Percentiles rank a stretch among this genome's conserved stretches.
Evolutionary conservation across 2,888 invertebrate genomes (phyloP).

Genomic region (Candidula unifasciata): DNA sequence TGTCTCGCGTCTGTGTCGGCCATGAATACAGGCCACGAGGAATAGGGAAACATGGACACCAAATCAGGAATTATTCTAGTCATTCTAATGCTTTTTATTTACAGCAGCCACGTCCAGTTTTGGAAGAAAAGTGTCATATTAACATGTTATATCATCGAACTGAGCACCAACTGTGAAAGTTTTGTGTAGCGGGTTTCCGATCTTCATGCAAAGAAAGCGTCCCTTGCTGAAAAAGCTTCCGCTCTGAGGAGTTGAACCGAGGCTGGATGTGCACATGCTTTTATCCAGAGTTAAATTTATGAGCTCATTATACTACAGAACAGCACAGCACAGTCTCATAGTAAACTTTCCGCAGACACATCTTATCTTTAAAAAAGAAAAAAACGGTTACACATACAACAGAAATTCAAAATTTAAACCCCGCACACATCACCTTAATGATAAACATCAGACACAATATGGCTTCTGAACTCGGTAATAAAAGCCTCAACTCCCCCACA

Average conservation of each 20-base stretch:
- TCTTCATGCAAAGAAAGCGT: too few relatives aligned
- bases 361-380: constrained; percentile 8
- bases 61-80: not conserved
- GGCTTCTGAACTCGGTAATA: not conserved
- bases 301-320: constrained; percentile 39
- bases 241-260: constrained; percentile 22
- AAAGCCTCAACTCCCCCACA: not conserved
- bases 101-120: not conserved
- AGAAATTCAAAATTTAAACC: not conserved
- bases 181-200: not conserved
- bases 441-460: not conserved
- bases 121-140: not conserved
- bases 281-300: constrained; percentile 9
- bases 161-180: not conserved
- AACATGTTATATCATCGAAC: not conserved
- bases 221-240: not conserved
- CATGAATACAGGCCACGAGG: not conserved
- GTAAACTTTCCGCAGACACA: constrained; percentile 41
- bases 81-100: not conserved
- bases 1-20: constrained; percentile 30
- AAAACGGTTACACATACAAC: too few relatives aligned
- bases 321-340: constrained; percentile 44
- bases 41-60: not conserved
- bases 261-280: constrained; percentile 19
- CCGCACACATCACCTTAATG: not conserved